phyloP scores from a whole-genome alignment of 2,888 invertebrate species.

The Steinernema scapterisci region DNA sequence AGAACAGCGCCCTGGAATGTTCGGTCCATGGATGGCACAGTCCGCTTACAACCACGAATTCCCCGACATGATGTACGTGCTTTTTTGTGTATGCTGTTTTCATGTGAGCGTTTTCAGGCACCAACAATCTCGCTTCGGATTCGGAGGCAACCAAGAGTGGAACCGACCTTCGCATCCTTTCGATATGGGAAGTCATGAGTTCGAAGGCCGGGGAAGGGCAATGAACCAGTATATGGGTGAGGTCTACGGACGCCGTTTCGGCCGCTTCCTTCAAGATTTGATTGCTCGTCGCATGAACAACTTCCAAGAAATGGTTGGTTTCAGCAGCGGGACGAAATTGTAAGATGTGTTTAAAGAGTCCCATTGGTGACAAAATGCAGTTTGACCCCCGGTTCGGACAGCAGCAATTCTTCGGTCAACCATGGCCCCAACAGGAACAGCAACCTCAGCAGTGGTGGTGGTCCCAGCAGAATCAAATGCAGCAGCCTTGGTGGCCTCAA shows the following conservation, averaged over 20 bases:
- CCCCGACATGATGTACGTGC: background rate
- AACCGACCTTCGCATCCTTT: background rate
- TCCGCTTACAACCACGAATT: background rate
- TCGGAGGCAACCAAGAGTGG: constrained; percentile 4
- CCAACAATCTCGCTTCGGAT: constrained; percentile 8
- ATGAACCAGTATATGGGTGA: constrained; percentile 39
- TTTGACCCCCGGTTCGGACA: constrained; percentile 13
- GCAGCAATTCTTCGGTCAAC: background rate
- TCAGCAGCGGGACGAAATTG: background rate
- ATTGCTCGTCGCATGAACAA: constrained; percentile 43
- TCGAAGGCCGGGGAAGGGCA: background rate
- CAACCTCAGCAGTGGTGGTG: constrained; percentile 10
- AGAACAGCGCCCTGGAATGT: constrained; percentile 11
- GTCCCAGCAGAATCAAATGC: constrained; percentile 4
- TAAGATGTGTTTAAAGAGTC: background rate
- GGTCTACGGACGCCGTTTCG: constrained; percentile 42
- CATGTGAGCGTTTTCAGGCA: background rate
- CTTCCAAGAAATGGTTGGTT: constrained; percentile 22
- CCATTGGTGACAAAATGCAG: background rate
- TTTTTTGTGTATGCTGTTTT: background rate
- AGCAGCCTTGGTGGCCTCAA: constrained; percentile 17
- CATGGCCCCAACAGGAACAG: constrained; percentile 30
- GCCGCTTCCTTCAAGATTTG: constrained; percentile 43
- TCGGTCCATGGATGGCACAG: constrained; percentile 5
- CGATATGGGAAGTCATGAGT: background rate